A percentile compares a stretch with the other conserved stretches of the same genome.
These are phyloP conservation scores for human DNA, from an alignment of 2,113 vertebrate species.

Conservation along the genomic window GRCh38 chr3:23227001-23227500, in stretches of 20 bases:
- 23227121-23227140: not conserved
- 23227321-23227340: not conserved
- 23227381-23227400: not conserved
- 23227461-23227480: not conserved
- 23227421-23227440: not conserved
- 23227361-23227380: not conserved
- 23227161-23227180: not conserved
- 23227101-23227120: not conserved
- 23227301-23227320: not conserved
- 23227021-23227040: not conserved
- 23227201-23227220: not conserved
- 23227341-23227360: not conserved
- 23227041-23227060: not conserved
- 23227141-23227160: not conserved
- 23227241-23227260: not conserved
- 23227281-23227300: not conserved
- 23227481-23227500: slow-evolving; percentile 11
- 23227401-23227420: not conserved
- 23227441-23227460: not conserved
- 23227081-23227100: not conserved
- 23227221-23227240: not conserved
- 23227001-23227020: not conserved
- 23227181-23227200: not conserved
- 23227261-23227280: not conserved
- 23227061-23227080: not conserved